Evolutionary conservation across 2,888 invertebrate species (phyloP), one percentile per base, ranked within the genome.

Genomic region (Podotricha telesiphe): DNA sequence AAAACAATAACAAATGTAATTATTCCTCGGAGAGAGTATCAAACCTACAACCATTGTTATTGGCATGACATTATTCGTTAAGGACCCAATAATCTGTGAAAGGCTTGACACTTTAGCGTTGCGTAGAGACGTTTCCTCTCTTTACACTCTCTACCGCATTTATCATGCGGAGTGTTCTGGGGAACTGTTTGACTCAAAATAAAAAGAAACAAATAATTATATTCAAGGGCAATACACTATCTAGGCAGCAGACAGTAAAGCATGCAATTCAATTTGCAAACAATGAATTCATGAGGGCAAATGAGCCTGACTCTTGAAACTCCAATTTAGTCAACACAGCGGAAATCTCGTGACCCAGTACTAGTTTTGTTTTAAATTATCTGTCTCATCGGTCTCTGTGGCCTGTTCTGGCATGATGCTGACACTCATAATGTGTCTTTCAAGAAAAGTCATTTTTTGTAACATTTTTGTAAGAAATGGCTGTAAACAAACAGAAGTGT

Each of bases 361-460:
- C 62, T 45, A 55, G 65, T 62, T 56, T 65, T 62, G 68, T 63
- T 56, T 34, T 51, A 65, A 71, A 71, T 68, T 50, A 42, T 59
- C 65, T 45, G 62, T 47, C 62, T 65, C 71, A 71, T 68, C 68
- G 55, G 59, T 59, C 50, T 66, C 37, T 55, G 34, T 48, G 20
- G 65, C 42, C 45, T 45, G 45, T n/a, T 15, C 37, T 37, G 13
- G 34, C 62, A 34, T 65, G 47, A 55, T 56, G 62, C 51, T 68
- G 65, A 56, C 42, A 37, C 65, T 68, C 56, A 59, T 51, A 59
- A 51, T 40, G 40, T 59, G 17, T 55, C 3, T 17, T 34, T n/a
- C 1, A 11, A 55, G 17, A 8, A 19, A 17, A 10, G 34, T 6
- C 20, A 7, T 51, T 3, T 51, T 51, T 10, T 28, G n/a, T 51